A percentile compares a stretch with the other conserved stretches of the same genome.
Conservation (phyloP, 2,113 vertebrate species). For the Lamprologus sp. region DNA sequence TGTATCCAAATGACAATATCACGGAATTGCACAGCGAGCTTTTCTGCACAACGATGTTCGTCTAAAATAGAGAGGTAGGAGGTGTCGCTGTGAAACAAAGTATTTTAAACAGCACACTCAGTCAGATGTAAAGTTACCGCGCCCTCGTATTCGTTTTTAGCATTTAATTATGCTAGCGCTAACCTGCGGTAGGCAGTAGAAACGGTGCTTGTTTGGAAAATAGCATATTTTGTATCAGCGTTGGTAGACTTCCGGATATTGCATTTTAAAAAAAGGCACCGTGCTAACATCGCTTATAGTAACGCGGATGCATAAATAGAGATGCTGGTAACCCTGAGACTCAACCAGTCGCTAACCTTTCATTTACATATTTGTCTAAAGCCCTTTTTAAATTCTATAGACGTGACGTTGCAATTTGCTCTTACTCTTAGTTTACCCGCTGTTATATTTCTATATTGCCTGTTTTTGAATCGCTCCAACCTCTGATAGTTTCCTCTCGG, state of each 20-base stretch:
- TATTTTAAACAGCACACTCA: not conserved
- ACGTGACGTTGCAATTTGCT: not conserved
- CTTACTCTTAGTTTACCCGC: accelerated
- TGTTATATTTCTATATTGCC: not conserved
- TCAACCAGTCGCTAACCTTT: not conserved
- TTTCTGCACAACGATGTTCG: not conserved
- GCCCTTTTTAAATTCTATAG: not conserved
- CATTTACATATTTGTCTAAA: not conserved
- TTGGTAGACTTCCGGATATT: not conserved
- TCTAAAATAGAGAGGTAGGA: not conserved
- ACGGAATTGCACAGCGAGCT: not conserved
- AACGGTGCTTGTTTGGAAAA: not conserved
- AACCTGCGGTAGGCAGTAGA: not conserved
- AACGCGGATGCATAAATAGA: not conserved
- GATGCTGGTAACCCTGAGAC: not conserved
- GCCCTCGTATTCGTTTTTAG: conserved; percentile 39
- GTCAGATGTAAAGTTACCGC: not conserved
- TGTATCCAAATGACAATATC: not conserved
- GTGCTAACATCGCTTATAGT: not conserved
- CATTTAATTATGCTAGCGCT: conserved; percentile 4
- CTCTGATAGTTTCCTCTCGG: not conserved
- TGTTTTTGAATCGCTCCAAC: accelerated
- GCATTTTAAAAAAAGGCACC: not conserved
- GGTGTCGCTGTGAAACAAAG: accelerated
- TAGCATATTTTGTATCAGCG: not conserved